Percentiles rank a stretch among this genome's conserved stretches.
Conservation (phyloP, 1,140 invertebrate genomes). For the Trigoniulus corallinus region DNA sequence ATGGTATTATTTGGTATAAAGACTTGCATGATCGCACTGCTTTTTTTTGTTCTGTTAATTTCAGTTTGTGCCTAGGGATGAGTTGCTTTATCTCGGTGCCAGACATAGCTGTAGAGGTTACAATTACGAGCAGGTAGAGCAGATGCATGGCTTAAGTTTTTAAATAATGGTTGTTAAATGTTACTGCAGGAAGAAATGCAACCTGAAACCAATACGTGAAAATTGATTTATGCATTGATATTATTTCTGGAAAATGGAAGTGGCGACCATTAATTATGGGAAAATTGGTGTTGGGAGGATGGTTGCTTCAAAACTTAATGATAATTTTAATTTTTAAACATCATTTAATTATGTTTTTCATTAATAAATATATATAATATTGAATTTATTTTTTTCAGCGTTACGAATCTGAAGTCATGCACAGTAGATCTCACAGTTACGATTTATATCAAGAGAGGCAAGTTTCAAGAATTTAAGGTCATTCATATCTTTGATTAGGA, state of each 20-base stretch:
- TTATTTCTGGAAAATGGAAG: too few species aligned
- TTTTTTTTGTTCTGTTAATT: not conserved
- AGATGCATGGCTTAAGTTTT: too few species aligned
- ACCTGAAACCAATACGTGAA: too few species aligned
- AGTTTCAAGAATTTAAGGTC: constrained; percentile 8
- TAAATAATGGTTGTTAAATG: too few species aligned
- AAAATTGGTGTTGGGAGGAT: too few species aligned
- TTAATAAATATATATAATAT: not conserved
- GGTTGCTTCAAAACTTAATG: too few species aligned
- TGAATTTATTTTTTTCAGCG: constrained; percentile 10
- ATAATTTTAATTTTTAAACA: not conserved
- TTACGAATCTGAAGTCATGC: constrained; percentile 19
- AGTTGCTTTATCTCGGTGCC: too few species aligned
- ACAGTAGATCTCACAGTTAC: constrained; percentile 30
- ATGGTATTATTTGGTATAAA: too few species aligned
- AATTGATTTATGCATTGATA: too few species aligned
- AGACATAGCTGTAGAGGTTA: not conserved
- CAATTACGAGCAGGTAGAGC: not conserved
- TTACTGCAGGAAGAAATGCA: too few species aligned
- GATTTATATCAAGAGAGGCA: constrained; percentile 25
- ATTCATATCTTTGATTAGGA: not conserved
- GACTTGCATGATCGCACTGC: too few species aligned
- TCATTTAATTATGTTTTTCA: not conserved
- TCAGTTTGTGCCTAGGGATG: not conserved
- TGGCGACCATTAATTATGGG: too few species aligned